phyloP scores from a whole-genome alignment of 2,113 vertebrate genomes.

The Neopipo cinnamomea region DNA sequence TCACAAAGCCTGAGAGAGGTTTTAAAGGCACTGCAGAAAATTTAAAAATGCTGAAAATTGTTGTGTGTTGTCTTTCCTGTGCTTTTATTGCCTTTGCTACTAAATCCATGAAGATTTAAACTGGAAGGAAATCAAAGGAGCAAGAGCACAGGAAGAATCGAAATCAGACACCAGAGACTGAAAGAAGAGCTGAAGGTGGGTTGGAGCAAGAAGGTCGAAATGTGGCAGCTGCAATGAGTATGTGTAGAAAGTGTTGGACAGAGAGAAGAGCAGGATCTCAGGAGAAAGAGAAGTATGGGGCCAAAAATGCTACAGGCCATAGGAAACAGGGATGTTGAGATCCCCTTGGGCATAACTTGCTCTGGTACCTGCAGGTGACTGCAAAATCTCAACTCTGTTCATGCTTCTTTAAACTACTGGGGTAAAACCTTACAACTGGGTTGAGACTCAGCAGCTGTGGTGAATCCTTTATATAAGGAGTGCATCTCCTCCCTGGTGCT shows the following conservation, averaged over 20 bases:
- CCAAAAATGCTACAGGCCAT: not conserved
- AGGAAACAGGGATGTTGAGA: not conserved
- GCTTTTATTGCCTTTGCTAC: not conserved
- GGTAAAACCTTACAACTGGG: rapidly evolving
- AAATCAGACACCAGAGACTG: not conserved
- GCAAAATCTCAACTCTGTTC: not conserved
- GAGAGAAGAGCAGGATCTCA: not conserved
- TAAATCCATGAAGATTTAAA: not conserved
- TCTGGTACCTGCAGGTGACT: not conserved
- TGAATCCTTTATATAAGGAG: not conserved
- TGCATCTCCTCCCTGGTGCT: not conserved
- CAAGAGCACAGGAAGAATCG: not conserved
- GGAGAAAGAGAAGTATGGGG: rapidly evolving
- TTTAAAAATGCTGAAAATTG: not conserved
- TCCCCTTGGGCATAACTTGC: not conserved
- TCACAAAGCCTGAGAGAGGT: not conserved
- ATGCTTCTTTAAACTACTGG: not conserved
- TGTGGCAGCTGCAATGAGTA: not conserved
- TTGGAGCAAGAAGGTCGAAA: not conserved
- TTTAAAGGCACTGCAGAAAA: not conserved
- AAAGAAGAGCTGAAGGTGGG: not conserved
- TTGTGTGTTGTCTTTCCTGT: not conserved
- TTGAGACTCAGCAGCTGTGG: not conserved
- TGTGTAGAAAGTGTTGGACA: not conserved
- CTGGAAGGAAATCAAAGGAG: not conserved